Percentiles rank a stretch among this genome's conserved stretches.
phyloP scores from a whole-genome alignment of 2,113 vertebrate genomes.

The Spea bombifrons region DNA sequence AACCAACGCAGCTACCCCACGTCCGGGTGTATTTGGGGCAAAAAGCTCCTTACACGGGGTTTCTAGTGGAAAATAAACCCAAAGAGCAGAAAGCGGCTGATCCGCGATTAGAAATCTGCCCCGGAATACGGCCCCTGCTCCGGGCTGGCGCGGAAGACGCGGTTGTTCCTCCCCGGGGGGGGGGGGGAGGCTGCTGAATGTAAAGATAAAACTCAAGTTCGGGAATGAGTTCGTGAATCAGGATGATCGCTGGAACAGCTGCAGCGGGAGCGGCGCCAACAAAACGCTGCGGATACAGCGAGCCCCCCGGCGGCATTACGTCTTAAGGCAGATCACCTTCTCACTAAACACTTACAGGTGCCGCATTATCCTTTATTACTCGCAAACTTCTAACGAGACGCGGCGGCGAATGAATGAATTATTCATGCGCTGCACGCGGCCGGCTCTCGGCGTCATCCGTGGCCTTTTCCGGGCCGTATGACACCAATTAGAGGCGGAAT shows the following conservation, averaged over 20 bases:
- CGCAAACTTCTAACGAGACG: slow-evolving; percentile 75
- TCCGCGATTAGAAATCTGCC: no score
- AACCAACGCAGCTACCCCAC: no score
- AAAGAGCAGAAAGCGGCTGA: no score
- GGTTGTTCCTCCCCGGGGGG: no score
- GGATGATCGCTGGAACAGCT: slow-evolving; percentile 67
- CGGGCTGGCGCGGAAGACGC: no score
- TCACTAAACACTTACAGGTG: slow-evolving; percentile 82
- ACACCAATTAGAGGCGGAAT: slow-evolving; percentile 81
- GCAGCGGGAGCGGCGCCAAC: slow-evolving; percentile 65
- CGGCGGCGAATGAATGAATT: slow-evolving; percentile 77
- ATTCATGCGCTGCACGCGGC: slow-evolving; percentile 75
- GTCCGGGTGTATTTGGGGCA: no score
- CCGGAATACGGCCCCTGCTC: no score
- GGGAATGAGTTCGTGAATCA: slow-evolving; percentile 61
- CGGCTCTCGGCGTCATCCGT: slow-evolving; percentile 73
- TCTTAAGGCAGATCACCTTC: slow-evolving; percentile 75
- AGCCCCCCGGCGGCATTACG: slow-evolving; percentile 73
- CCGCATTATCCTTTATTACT: slow-evolving; percentile 74
- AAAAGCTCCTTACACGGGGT: no score
- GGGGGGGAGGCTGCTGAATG: slow-evolving; percentile 17
- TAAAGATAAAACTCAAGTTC: slow-evolving; percentile 48
- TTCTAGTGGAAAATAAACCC: no score
- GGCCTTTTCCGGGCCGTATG: slow-evolving; percentile 77
- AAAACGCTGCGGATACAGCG: slow-evolving; percentile 67